Evolutionary conservation across 2,888 invertebrate species (phyloP).

Genomic region (Oscheius onirici): DNA sequence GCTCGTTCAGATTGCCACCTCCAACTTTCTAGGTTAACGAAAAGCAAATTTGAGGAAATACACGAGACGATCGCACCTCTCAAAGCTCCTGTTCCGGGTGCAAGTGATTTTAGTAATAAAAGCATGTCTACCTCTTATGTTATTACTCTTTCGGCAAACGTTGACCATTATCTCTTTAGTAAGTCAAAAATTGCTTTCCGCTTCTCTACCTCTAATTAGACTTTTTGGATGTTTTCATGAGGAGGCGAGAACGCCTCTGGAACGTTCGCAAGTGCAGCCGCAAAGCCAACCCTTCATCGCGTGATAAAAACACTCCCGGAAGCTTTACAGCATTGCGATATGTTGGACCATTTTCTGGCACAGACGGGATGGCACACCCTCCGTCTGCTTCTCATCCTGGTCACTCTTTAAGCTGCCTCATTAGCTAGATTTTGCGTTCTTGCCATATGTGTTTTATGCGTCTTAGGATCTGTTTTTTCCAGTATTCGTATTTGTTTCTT

Average conservation of each 20-base stretch:
- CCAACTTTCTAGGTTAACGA: too few relatives aligned
- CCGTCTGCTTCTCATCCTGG: slow-evolving; percentile 13
- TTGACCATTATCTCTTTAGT: too few relatives aligned
- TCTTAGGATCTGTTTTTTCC: neutral
- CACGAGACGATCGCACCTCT: too few relatives aligned
- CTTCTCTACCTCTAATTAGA: neutral
- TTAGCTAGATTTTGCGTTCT: neutral
- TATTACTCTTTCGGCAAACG: too few relatives aligned
- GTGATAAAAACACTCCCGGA: slow-evolving; percentile 30
- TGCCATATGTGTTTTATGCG: neutral
- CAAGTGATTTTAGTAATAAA: too few relatives aligned
- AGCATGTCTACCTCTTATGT: too few relatives aligned
- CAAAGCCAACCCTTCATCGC: slow-evolving; percentile 20
- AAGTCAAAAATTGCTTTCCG: neutral
- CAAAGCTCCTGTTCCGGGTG: too few relatives aligned
- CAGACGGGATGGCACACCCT: neutral
- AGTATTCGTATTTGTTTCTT: slow-evolving; percentile 2
- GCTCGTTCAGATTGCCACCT: too few relatives aligned
- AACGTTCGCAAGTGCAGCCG: neutral
- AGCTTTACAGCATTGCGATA: slow-evolving; percentile 27
- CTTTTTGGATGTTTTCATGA: neutral
- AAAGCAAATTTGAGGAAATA: too few relatives aligned
- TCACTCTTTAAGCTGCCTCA: neutral
- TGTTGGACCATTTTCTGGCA: slow-evolving; percentile 15
- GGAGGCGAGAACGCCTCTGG: neutral